Conservation (phyloP, 2,888 invertebrate species). For the Aphodius granarius region DNA sequence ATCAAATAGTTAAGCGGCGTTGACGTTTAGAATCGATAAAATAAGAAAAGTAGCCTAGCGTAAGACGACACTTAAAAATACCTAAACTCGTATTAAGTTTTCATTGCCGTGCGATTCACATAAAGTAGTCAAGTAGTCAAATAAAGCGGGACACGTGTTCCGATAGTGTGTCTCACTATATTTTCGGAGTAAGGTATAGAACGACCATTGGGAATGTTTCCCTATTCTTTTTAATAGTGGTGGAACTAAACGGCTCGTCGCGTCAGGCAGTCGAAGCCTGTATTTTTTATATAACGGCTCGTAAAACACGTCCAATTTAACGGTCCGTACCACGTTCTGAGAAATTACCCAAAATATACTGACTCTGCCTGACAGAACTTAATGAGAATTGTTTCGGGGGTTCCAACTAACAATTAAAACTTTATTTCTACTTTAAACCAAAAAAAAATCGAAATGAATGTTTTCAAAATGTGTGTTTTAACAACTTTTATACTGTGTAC, state of each 20-base stretch:
- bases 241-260: not conserved
- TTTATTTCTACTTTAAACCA: not conserved
- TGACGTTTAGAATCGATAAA: not conserved
- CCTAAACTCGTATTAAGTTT: not conserved
- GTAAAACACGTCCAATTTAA: not conserved
- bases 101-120: not conserved
- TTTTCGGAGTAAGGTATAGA: conserved; percentile 23
- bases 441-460: not conserved
- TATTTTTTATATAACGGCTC: not conserved
- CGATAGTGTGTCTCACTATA: conserved; percentile 28
- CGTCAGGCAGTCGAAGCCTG: not conserved
- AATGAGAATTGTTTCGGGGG: not conserved
- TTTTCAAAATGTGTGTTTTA: not conserved
- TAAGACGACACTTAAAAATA: not conserved
- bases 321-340: not conserved
- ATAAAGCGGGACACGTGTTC: conserved; percentile 13
- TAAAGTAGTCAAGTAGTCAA: conserved; percentile 1
- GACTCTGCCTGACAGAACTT: not conserved
- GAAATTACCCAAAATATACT: not conserved
- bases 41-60: not conserved
- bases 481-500: too few relatives aligned
- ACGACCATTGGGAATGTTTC: not conserved
- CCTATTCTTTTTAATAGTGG: not conserved
- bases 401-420: not conserved
- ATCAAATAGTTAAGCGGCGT: not conserved